These are phyloP conservation scores for Schizopygopsis malacanthus DNA, from an alignment of 2,797 vertebrate species.

Conservation along the genomic window DNA sequence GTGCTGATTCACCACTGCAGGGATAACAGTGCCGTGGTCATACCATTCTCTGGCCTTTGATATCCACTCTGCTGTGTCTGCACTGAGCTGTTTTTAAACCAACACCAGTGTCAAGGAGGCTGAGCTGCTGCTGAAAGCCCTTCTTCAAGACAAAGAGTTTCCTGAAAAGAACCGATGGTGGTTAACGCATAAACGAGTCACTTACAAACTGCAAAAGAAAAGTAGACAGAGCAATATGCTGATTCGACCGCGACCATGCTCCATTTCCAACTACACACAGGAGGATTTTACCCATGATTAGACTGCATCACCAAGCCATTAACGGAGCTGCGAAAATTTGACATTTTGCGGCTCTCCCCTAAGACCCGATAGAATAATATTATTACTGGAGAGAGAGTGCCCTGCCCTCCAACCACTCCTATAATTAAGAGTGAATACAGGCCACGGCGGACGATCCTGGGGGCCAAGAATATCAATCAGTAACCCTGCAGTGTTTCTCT, in stretches of 20 bases:
- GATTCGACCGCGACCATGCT: conserved; percentile 8
- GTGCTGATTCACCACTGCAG: conserved; percentile 39
- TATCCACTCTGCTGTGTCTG: conserved; percentile 37
- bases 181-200: conserved; percentile 24
- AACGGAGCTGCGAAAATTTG: conserved; percentile 43
- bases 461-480: conserved; percentile 52
- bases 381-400: conserved; percentile 32
- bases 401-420: conserved; percentile 41
- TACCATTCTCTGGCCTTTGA: conserved; percentile 21
- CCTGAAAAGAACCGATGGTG: background rate
- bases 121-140: background rate
- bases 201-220: conserved; percentile 6
- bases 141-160: conserved; percentile 31
- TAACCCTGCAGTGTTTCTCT: conserved; percentile 44
- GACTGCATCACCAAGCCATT: conserved; percentile 15
- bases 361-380: conserved; percentile 51
- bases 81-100: conserved; percentile 36
- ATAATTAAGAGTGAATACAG: conserved; percentile 46
- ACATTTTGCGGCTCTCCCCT: conserved; percentile 47
- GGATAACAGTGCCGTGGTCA: conserved; percentile 11
- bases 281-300: conserved; percentile 41
- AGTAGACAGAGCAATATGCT: conserved; percentile 1
- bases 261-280: conserved; percentile 26
- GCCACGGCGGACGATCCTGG: conserved; percentile 16
- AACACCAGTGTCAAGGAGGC: conserved; percentile 18